Base-by-base conservation (phyloP, 2,113 vertebrate species). In the Cryptomyrus ogoouensis region DNA sequence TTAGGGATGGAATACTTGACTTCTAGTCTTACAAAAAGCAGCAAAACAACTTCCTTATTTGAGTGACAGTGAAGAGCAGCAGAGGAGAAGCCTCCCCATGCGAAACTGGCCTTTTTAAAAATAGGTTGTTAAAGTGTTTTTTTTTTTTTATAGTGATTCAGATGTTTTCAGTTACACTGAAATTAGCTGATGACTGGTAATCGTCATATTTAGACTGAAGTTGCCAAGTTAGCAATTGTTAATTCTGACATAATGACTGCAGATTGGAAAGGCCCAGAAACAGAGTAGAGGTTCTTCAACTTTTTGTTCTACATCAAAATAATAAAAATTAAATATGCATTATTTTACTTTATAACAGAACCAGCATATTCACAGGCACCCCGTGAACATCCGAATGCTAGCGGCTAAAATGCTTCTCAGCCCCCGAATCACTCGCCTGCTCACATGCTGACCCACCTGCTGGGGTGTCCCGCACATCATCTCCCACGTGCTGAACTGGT, bases 401-500 rank as follows among this genome's bases (percentile, higher is more conserved):
- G 58, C 10, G 8, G 58, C 62, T 13, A 66, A 66, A 66, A 66
- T 12, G 62, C n/a, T 66, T 17, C 9, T 19, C 74, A 19, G 31
- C 10, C 74, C 4, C 35, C 2, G 13, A 42, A 80, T 70, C 77
- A 44, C 35, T 44, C 39, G 42, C 39, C 3, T 17, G 31, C 74
- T 46, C 21, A 84, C 35, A 42, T 19, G 17, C 42, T n/a, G 19
- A 24, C 89, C 91, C 91, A 99, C 98, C 97, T 99, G 98, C 83
- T 94, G 94, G 49, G 97, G 96, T 0, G 93, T 95, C 0, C 98
- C 98, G 3, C 98, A 98, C 87, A 99, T 97, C 98, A 99, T 97
- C 91, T 99, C 98, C 98, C 98, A 99, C 88, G 98, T 99, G 93
- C 98, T 98, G 0, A 97, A 99, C 88, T 97, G 95, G 84, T 97